Evolutionary conservation across 2,888 invertebrate genomes (phyloP), one percentile per base, ranked within the genome.

Genomic region (Cantharis lateralis): DNA sequence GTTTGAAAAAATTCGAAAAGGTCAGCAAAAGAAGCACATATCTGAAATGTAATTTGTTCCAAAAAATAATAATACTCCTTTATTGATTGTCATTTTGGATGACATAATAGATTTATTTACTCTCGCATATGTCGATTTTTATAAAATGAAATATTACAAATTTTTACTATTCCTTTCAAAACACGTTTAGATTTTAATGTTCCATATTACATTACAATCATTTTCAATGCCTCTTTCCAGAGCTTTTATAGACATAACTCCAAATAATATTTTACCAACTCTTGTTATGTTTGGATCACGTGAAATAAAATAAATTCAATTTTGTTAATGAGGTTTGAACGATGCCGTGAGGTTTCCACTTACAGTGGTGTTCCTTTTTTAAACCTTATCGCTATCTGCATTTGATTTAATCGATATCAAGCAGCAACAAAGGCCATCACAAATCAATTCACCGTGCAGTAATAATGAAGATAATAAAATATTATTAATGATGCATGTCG

Each of bases 91-190:
- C 76, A 74, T 74, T 71, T 72, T 68, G 73, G 48, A 74, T 68
- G 78, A 72, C 75, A 78, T 64, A 66, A 66, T 66, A 78, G 79
- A 80, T 80, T 79, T 80, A 80, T 80, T 79, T 77, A 70, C 48
- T 75, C 79, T 75, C 79, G 76, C 78, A 78, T 79, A 79, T 80
- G 78, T 72, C 75, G 28, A 75, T 76, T 74, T 73, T 78, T 72
- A 74, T 68, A 75, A 78, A 70, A 72, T 80, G 79, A 80, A 78
- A 80, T 80, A 80, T 80, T 80, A 75, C 78, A 79, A 80, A 77
- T 78, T 77, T 78, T 76, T 68, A 71, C 72, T 70, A 74, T 74
- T 69, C 74, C 78, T 73, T 76, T 78, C 75, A 61, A 71, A 62
- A 28, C 76, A 73, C 76, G 72, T 68, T 72, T 72, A 48, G 63